Conservation (phyloP, 2,888 invertebrate genomes). For the Lycocerus yunnanus region DNA sequence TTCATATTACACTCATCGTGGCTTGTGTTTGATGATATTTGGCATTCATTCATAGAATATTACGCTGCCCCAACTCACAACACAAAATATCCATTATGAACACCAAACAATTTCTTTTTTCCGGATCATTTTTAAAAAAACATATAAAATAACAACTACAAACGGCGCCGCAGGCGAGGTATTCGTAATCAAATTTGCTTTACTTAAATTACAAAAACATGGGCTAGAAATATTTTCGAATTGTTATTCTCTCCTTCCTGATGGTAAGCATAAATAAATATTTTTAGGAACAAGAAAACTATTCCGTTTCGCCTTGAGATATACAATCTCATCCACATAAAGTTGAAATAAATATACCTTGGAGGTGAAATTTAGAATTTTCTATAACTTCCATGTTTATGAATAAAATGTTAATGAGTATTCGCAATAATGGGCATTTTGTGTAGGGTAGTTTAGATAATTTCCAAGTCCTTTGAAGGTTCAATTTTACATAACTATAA, state of each 20-base stretch:
- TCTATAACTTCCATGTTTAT: neutral
- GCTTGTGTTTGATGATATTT: too few relatives aligned
- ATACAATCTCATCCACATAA: neutral
- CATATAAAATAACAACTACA: too few relatives aligned
- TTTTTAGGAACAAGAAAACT: neutral
- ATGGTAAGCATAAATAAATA: neutral
- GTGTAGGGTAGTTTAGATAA: neutral
- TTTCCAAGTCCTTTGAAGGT: neutral
- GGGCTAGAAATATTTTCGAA: too few relatives aligned
- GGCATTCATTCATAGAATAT: too few relatives aligned
- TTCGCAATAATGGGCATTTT: neutral
- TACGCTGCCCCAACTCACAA: too few relatives aligned
- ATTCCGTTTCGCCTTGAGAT: neutral
- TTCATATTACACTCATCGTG: too few relatives aligned
- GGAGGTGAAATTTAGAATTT: too few relatives aligned
- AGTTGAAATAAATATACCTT: neutral
- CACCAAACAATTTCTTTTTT: too few relatives aligned
- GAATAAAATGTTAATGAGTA: neutral
- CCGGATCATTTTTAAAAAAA: too few relatives aligned
- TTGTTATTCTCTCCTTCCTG: too few relatives aligned
- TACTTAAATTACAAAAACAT: too few relatives aligned
- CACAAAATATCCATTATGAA: too few relatives aligned
- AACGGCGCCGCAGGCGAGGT: neutral
- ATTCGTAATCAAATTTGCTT: neutral
- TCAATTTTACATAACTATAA: neutral